Base-by-base conservation (phyloP, 2,797 vertebrate genomes). In the Cynopterus sphinx region DNA sequence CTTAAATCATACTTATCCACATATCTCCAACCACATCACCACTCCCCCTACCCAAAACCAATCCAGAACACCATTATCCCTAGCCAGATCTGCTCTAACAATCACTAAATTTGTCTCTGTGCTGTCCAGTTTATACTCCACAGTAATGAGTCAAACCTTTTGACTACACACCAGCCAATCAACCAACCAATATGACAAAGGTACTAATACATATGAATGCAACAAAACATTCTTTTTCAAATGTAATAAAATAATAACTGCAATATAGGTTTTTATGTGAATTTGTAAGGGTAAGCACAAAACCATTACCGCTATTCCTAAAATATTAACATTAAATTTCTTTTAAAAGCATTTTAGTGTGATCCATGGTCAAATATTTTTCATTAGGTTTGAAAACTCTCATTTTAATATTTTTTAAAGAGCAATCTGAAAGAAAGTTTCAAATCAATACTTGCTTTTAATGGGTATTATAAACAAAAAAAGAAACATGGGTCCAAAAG, bases 171-270 rank as follows among this genome's bases (percentile, higher is more conserved):
- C 7, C 6, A 2, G 57, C 17, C 41, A 83, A 55, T 49, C 82
- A 39, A 84, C 21, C 67, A 55, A 77, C 5, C 65, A 36, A 73
- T 46, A 86, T 61, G 57, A 41, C 39, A 83, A 75, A 91, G 22
- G 11, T 91, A 88, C 12, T 90, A 96, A 87, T 39, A 90, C 24
- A 68, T 75, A 71, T 19, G 61, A 73, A 95, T 68, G 67, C 28
- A 31, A 85, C 2, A 85, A 70, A 95, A 83, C 36, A 84, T 73
- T 95, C 41, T 82, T 91, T 71, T 94, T 57, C 63, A 85, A 95
- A 84, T 59, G n/a, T 79, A 90, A 96, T 39, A 84, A 74, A 88
- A 90, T 33, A 63, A 91, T 81, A 10, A 84, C 55, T 9, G 9
- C 67, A 84, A 63, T 49, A 63, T 49, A 93, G n/a, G 31, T 28